Evolutionary conservation across 2,797 vertebrate genomes (phyloP).

Genomic region (Mionectes olivaceus): DNA sequence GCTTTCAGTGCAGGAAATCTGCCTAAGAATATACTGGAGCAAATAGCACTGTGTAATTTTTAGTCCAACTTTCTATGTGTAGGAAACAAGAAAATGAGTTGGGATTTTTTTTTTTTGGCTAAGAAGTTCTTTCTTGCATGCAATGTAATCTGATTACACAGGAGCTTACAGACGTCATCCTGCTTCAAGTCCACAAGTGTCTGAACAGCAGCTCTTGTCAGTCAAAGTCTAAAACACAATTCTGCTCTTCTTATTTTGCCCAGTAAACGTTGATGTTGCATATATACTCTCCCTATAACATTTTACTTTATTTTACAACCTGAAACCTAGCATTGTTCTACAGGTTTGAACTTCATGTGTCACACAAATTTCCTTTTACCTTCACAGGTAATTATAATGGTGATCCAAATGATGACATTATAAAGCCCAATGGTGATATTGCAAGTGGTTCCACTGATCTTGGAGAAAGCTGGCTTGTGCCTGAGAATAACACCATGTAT

Average conservation of each 20-base stretch:
- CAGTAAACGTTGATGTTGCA: background rate
- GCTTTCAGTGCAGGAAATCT: background rate
- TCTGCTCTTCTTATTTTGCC: background rate
- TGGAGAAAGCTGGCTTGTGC: slow-evolving; percentile 89
- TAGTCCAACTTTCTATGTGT: background rate
- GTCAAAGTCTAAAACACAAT: background rate
- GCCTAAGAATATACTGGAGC: background rate
- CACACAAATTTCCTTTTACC: background rate
- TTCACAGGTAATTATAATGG: slow-evolving; percentile 88
- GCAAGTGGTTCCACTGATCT: slow-evolving; percentile 82
- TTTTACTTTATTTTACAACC: background rate
- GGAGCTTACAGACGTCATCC: background rate
- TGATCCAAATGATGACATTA: slow-evolving; percentile 82
- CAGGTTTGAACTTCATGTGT: background rate
- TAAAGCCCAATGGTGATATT: slow-evolving; percentile 81
- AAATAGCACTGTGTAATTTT: background rate
- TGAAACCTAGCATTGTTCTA: background rate
- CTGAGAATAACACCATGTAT: slow-evolving; percentile 82
- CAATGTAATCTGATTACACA: background rate
- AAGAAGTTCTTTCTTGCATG: background rate
- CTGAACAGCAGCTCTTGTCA: background rate
- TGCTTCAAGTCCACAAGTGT: background rate
- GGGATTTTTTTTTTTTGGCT: background rate
- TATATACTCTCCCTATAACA: background rate
- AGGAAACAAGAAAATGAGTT: background rate